These are phyloP conservation scores for Neoarius graeffei DNA, from an alignment of 2,113 vertebrate species.

Conservation along the genomic window DNA sequence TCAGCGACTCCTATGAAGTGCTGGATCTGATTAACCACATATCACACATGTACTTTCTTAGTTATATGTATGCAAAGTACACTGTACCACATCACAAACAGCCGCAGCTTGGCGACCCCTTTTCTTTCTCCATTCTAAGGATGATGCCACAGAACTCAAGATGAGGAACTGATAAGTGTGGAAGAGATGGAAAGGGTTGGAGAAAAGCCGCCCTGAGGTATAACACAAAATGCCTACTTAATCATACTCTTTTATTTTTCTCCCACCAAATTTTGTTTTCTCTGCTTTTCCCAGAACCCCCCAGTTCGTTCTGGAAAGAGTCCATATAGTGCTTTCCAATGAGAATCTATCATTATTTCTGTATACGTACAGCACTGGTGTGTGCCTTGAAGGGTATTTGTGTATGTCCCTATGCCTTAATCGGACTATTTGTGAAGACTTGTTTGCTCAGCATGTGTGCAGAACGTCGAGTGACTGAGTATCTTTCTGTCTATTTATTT, in stretches of 20 bases:
- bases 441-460: conserved; percentile 34
- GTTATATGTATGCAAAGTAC: background rate
- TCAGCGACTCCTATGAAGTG: conserved; percentile 65
- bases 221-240: conserved; percentile 58
- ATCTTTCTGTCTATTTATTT: conserved; percentile 49
- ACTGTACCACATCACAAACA: background rate
- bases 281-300: conserved; percentile 19
- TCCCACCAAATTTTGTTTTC: conserved; percentile 59
- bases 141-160: conserved; percentile 9
- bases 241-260: conserved; percentile 52
- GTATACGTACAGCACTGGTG: conserved; percentile 4
- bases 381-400: conserved; percentile 4
- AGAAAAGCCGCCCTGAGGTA: conserved; percentile 58
- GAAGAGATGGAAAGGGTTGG: conserved; percentile 34
- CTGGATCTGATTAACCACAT: conserved; percentile 64
- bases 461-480: conserved; percentile 20
- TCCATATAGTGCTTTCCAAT: conserved; percentile 12
- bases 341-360: conserved; percentile 22
- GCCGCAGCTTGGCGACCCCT: background rate
- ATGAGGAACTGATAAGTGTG: conserved; percentile 14
- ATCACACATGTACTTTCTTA: conserved; percentile 8
- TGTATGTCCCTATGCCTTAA: conserved; percentile 34
- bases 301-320: background rate
- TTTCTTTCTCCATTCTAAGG: conserved; percentile 3
- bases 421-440: conserved; percentile 29